Evolutionary conservation across 2,797 vertebrate genomes (phyloP).

Genomic region (Crenuchus spilurus): DNA sequence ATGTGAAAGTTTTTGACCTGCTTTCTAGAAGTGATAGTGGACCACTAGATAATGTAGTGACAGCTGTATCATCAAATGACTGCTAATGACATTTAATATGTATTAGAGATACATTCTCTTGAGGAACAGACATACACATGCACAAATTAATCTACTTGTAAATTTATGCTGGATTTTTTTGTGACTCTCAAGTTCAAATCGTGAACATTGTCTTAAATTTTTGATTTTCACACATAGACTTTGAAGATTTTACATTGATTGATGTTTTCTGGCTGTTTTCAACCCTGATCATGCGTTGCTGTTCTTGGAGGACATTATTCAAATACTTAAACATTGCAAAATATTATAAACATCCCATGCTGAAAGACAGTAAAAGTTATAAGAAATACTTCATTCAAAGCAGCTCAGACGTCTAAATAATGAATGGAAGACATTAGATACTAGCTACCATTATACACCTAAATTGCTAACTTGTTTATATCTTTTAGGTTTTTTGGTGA

Average conservation of each 20-base stretch:
- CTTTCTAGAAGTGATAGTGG: background rate
- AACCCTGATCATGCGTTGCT: background rate
- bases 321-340: no score
- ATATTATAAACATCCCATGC: background rate
- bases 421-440: background rate
- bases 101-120: no score
- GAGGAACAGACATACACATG: no score
- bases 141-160: no score
- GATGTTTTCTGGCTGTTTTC: no score
- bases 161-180: no score
- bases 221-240: no score
- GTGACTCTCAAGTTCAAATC: no score
- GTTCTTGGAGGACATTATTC: no score
- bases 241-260: no score
- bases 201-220: no score
- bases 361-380: background rate
- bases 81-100: no score
- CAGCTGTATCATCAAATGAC: background rate
- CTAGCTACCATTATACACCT: background rate
- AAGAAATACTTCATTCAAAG: background rate
- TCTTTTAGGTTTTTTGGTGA: background rate
- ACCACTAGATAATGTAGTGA: background rate
- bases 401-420: background rate
- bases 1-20: background rate
- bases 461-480: background rate